Percentiles rank a stretch among this genome's conserved stretches.
These are phyloP conservation scores for Carcharodon carcharias DNA, from an alignment of 2,797 vertebrate genomes.

Conservation along the genomic window DNA sequence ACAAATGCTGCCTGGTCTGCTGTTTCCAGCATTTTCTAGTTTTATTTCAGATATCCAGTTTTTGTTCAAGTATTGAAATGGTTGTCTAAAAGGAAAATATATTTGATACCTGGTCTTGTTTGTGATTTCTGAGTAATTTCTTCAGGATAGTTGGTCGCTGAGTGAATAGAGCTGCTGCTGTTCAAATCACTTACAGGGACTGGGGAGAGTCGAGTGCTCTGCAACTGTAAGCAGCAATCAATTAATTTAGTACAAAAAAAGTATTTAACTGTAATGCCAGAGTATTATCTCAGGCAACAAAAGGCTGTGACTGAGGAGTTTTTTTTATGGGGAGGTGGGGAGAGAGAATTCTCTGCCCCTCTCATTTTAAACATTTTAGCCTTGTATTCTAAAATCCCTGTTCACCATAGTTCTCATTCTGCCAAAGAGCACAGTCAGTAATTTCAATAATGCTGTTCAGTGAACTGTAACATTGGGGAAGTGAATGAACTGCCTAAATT, in stretches of 20 bases:
- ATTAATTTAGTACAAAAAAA: constrained; percentile 37
- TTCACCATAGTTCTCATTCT: not conserved
- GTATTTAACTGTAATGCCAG: not conserved
- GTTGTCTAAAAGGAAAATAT: not conserved
- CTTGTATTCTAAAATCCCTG: not conserved
- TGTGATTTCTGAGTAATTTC: constrained; percentile 46
- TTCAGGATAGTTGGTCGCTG: constrained; percentile 40
- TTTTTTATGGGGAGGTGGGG: not conserved
- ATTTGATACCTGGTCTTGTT: constrained; percentile 24
- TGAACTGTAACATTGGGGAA: no score
- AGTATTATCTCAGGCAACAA: not conserved
- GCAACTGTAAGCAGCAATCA: constrained; percentile 49
- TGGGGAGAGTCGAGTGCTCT: constrained; percentile 55
- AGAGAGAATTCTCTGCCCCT: not conserved
- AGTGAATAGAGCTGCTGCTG: constrained; percentile 45
- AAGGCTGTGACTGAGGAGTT: not conserved
- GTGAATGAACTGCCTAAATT: not conserved
- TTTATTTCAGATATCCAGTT: not conserved
- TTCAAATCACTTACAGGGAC: constrained; percentile 55
- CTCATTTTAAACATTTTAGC: not conserved
- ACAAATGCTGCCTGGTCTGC: not conserved
- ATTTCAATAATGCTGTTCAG: not conserved
- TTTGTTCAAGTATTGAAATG: not conserved
- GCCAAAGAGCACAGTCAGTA: not conserved
- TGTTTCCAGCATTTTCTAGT: not conserved